A percentile compares a stretch with the other conserved stretches of the same genome.
Conservation (phyloP, 2,797 vertebrate genomes). For the Gymnocypris eckloni region DNA sequence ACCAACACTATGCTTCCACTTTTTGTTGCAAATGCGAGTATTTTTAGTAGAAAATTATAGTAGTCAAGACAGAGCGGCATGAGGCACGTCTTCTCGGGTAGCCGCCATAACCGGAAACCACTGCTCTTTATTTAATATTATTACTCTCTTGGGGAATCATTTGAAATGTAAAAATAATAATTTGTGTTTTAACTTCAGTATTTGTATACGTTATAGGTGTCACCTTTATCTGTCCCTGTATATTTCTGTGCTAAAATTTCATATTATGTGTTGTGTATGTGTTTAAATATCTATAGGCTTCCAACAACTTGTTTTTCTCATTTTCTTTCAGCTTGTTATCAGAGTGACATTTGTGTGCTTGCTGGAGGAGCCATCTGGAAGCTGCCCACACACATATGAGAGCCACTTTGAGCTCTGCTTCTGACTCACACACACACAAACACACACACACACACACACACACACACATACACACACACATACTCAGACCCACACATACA, state of each 20-base stretch:
- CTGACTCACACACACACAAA: conserved; percentile 58
- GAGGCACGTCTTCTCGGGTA: too few relatives aligned
- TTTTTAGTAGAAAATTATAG: background rate
- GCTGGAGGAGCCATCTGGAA: conserved; percentile 83
- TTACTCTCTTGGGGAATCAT: background rate
- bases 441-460: conserved; percentile 63
- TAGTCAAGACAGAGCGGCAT: background rate
- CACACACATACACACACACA: conserved; percentile 65
- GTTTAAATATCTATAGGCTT: conserved; percentile 48
- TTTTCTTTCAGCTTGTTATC: conserved; percentile 76
- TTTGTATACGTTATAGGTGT: background rate
- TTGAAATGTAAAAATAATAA: background rate
- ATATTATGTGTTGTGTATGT: conserved; percentile 38
- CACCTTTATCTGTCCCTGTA: background rate
- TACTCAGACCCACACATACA: conserved; percentile 59
- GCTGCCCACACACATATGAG: conserved; percentile 73
- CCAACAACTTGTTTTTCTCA: conserved; percentile 71
- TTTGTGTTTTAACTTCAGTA: background rate
- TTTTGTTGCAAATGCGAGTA: background rate
- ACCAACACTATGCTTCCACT: background rate
- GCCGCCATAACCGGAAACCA: background rate
- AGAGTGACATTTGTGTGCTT: conserved; percentile 84
- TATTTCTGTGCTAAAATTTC: background rate
- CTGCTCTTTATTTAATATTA: background rate
- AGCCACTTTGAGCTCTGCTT: conserved; percentile 49